These are phyloP conservation scores for Phataginus tetradactyla DNA, from an alignment of 2,797 vertebrate genomes.

Conservation along the genomic window DNA sequence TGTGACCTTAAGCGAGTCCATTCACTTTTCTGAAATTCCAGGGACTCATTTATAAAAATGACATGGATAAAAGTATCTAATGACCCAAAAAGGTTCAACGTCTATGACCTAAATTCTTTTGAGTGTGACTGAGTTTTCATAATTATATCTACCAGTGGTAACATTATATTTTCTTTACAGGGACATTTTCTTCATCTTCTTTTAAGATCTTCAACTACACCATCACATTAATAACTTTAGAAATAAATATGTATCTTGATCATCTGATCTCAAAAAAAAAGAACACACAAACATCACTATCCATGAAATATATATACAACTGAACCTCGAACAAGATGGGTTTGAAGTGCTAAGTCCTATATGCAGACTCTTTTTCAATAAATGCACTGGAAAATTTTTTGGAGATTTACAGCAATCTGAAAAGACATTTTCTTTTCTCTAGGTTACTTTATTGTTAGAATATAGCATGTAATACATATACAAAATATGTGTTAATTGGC, in stretches of 20 bases:
- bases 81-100: not conserved
- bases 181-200: conserved; percentile 20
- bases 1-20: not conserved
- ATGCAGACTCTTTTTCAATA: too few relatives aligned
- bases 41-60: not conserved
- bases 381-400: too few relatives aligned
- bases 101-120: conserved; percentile 32
- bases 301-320: not conserved
- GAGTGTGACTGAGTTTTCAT: conserved; percentile 7
- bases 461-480: too few relatives aligned
- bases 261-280: conserved; percentile 14
- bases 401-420: too few relatives aligned
- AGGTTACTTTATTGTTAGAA: too few relatives aligned
- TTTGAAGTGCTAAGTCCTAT: too few relatives aligned
- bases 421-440: too few relatives aligned
- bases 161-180: conserved; percentile 13
- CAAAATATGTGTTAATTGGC: too few relatives aligned
- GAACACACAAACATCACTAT: not conserved
- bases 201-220: not conserved
- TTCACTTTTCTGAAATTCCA: not conserved
- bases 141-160: not conserved
- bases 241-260: not conserved
- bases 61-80: not conserved
- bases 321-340: too few relatives aligned
- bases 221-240: conserved; percentile 6